Evolutionary conservation across 1,140 invertebrate species (phyloP).

Genomic region (Microplitis demolitor): DNA sequence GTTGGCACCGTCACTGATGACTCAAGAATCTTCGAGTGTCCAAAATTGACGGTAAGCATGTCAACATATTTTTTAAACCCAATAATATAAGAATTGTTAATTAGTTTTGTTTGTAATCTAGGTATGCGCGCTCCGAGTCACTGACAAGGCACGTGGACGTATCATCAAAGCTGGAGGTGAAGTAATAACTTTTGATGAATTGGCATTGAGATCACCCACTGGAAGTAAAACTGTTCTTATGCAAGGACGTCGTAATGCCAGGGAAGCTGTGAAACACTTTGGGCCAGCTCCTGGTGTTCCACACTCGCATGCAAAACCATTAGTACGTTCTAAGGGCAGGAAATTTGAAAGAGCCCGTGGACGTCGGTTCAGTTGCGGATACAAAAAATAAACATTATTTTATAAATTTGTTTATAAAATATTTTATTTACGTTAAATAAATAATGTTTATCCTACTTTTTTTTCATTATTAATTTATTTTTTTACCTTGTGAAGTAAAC

Average conservation of each 20-base stretch:
- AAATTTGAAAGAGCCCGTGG: conserved; percentile 97
- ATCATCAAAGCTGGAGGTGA: conserved; percentile 96
- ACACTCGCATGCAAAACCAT: conserved; percentile 93
- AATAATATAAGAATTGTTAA: no score
- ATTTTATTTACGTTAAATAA: no score
- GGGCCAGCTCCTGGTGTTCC: conserved; percentile 97
- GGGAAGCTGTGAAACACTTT: conserved; percentile 95
- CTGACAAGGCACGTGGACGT: conserved; percentile 89
- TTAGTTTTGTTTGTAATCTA: conserved; percentile 39
- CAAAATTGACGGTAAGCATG: conserved; percentile 81
- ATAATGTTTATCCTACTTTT: no score
- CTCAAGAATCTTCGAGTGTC: conserved; percentile 85
- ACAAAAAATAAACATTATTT: conserved; percentile 84
- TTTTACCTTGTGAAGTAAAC: no score
- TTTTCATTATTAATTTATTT: no score
- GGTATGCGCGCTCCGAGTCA: conserved; percentile 92
- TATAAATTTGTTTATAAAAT: no score
- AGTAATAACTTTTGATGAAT: conserved; percentile 97
- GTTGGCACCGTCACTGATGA: conserved; percentile 97
- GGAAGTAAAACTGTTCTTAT: conserved; percentile 93
- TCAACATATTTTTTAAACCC: not conserved
- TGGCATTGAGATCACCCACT: conserved; percentile 89
- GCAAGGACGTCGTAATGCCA: conserved; percentile 90
- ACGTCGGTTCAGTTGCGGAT: conserved; percentile 92
- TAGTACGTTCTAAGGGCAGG: conserved; percentile 94